Evolutionary conservation across 2,888 invertebrate species (phyloP), one percentile per base, ranked within the genome.

Genomic region (Steinernema hermaphroditum): DNA sequence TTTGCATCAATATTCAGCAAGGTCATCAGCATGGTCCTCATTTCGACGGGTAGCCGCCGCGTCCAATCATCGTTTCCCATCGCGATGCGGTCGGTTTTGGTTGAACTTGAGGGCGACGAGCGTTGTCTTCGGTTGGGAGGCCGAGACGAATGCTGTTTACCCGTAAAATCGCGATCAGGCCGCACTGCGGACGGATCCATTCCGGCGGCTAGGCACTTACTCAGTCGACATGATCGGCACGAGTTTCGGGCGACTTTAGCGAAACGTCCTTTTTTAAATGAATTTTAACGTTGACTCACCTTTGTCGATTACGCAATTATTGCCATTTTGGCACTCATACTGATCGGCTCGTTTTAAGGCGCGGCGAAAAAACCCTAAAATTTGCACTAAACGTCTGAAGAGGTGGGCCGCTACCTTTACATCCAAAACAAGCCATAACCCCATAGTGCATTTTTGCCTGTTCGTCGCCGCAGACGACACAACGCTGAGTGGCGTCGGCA

Each of bases 121-220:
- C 41, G 29, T 24, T 34, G 37, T 37, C 46, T 46, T 34, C 49
- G 37, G 32, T 24, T 34, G 2, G 69, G 14, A 27, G 72, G 27
- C 19, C 49, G n/a, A 37, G 49, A 34, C 37, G 69, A 22, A 19
- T 70, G 73, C 37, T 77, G 75, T 54, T 75, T 75, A 12, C 76
- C 75, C 19, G 79, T 80, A 8, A 80, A 76, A 49, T 83, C 82
- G 1, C 84, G 80, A 74, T 84, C 84, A 16, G 84, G 84, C 1
- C 84, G 78, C 12, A 84, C 84, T n/a, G 81, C 83, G 80, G 73
- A 37, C 9, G 85, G 85, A 43, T 82, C 80, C 85, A 85, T 85
- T 24, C 85, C 85, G 16, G 77, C 81, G 0, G 76, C 74, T 0
- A 85, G 78, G 68, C 85, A 85, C 72, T 82, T 81, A 49, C 80